Evolutionary conservation across 2,113 vertebrate genomes (phyloP).

Genomic region (Lamprotornis superbus): DNA sequence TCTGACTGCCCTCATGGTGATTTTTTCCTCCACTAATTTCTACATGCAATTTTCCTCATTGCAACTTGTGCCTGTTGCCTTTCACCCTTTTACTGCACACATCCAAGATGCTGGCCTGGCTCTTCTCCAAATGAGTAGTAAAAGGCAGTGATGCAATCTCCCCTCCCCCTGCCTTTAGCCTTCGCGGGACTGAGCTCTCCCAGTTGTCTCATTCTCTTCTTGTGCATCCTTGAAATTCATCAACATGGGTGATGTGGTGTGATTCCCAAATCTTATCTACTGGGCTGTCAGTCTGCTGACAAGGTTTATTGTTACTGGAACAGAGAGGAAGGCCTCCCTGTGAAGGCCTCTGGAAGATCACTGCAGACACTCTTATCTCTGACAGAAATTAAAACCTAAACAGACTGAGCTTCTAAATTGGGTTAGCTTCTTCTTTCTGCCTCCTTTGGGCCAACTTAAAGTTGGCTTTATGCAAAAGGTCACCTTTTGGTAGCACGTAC

Average conservation of each 20-base stretch:
- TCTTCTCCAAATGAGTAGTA: neutral
- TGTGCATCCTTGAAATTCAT: conserved; percentile 45
- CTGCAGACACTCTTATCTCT: neutral
- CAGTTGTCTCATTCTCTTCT: neutral
- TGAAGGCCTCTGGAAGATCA: conserved; percentile 30
- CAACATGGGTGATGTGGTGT: neutral
- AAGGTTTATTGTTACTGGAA: conserved; percentile 48
- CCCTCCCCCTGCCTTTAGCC: neutral
- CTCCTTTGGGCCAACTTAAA: neutral
- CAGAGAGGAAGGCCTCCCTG: neutral
- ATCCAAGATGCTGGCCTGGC: neutral
- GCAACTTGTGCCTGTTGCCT: neutral
- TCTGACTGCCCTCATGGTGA: neutral
- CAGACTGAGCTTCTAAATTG: neutral
- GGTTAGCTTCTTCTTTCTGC: neutral
- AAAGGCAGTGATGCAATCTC: neutral
- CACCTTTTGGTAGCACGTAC: rapidly evolving
- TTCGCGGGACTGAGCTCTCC: neutral
- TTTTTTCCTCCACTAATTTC: neutral
- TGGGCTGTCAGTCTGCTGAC: neutral
- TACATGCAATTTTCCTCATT: neutral
- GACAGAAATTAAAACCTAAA: neutral
- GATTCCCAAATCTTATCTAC: conserved; percentile 32
- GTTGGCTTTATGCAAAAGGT: neutral
- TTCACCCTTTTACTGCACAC: neutral